phyloP scores from a whole-genome alignment of 2,113 vertebrate genomes.

The Chrysochloris asiatica region DNA sequence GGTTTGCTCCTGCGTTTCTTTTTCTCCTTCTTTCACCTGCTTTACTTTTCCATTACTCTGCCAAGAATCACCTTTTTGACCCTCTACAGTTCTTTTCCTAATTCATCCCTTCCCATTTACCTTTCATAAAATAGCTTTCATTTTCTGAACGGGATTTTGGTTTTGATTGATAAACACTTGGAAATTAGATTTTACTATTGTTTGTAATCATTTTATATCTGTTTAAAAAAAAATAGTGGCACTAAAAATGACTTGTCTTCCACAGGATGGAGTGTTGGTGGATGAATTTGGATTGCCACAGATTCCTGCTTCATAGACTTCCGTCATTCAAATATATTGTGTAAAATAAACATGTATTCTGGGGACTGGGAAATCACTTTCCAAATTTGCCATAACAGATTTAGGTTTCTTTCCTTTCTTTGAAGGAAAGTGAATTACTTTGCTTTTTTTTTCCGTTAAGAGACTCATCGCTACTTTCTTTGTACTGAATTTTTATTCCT shows the following conservation, averaged over 20 bases:
- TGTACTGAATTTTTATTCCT: slow-evolving; percentile 65
- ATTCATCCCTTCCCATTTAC: neutral
- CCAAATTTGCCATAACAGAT: slow-evolving; percentile 73
- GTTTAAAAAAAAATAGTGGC: slow-evolving; percentile 22
- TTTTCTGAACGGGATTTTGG: slow-evolving; percentile 41
- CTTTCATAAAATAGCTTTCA: neutral
- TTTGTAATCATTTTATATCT: slow-evolving; percentile 29
- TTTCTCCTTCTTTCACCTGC: neutral
- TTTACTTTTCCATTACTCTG: neutral
- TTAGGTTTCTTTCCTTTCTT: slow-evolving; percentile 75
- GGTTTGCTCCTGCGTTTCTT: neutral
- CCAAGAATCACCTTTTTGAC: neutral
- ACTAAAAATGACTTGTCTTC: slow-evolving; percentile 63
- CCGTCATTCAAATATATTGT: slow-evolving; percentile 58
- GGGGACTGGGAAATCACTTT: slow-evolving; percentile 76
- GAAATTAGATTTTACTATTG: slow-evolving; percentile 35
- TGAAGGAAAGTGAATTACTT: slow-evolving; percentile 75
- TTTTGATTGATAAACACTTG: slow-evolving; percentile 47
- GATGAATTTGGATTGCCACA: slow-evolving; percentile 98
- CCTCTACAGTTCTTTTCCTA: slow-evolving; percentile 6
- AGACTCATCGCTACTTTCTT: slow-evolving; percentile 65
- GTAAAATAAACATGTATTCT: slow-evolving; percentile 68
- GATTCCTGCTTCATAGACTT: slow-evolving; percentile 94
- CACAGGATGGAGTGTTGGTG: slow-evolving; percentile 96
- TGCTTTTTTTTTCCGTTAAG: slow-evolving; percentile 73